Percentiles rank a stretch among this genome's conserved stretches.
Conservation (phyloP, 2,797 vertebrate species). For the Poecile montanus region DNA sequence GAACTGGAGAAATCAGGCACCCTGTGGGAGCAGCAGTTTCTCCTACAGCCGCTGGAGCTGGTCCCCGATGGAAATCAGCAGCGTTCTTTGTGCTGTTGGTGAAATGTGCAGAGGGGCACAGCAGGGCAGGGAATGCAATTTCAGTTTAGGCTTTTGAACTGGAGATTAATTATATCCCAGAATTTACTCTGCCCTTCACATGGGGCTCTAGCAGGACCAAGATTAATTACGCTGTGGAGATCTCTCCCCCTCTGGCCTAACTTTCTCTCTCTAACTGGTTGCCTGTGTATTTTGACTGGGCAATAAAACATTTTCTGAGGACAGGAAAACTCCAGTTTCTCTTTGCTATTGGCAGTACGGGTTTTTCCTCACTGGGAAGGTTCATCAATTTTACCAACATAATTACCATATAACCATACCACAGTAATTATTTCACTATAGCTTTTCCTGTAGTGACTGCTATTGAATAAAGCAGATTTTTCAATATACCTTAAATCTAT, state of each 20-base stretch:
- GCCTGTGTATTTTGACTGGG: background rate
- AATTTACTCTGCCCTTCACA: constrained; percentile 11
- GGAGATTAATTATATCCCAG: constrained; percentile 17
- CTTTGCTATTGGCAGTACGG: background rate
- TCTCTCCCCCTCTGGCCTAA: background rate
- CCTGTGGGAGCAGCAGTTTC: background rate
- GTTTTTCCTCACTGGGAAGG: background rate
- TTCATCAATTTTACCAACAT: constrained; percentile 50
- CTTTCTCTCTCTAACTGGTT: background rate
- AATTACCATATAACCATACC: constrained; percentile 46
- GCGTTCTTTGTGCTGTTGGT: background rate
- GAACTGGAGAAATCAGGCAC: background rate
- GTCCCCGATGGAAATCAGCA: background rate
- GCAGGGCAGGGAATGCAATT: background rate
- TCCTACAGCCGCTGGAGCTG: fast-evolving
- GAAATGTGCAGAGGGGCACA: background rate
- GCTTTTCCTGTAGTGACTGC: constrained; percentile 26
- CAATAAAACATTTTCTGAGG: constrained; percentile 28
- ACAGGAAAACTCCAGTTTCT: constrained; percentile 2
- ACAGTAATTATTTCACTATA: constrained; percentile 28
- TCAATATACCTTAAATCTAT: background rate
- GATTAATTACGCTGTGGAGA: background rate
- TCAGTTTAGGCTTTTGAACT: background rate
- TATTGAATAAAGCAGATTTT: constrained; percentile 21
- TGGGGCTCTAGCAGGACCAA: background rate